Conservation (phyloP, 2,888 invertebrate species). For the Aproaerema taeniolella region DNA sequence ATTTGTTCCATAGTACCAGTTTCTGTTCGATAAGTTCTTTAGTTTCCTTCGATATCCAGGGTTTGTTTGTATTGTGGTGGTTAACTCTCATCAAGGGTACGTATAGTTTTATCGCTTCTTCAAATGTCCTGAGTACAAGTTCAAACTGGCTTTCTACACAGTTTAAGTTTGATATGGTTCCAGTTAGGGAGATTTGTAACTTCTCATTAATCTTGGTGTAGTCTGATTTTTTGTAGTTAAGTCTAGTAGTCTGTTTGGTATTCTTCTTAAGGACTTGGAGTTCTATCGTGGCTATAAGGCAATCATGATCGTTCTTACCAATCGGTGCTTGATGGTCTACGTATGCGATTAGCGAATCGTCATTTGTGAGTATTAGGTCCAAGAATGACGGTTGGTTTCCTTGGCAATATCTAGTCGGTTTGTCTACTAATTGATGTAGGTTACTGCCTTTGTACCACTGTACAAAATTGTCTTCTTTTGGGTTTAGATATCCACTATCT, state of each 20-base stretch:
- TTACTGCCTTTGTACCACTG: not conserved
- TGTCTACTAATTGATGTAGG: conserved; percentile 3
- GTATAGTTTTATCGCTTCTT: too few species aligned
- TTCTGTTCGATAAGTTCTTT: too few species aligned
- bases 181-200: not conserved
- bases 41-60: too few species aligned
- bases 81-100: too few species aligned
- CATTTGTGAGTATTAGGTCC: conserved; percentile 7
- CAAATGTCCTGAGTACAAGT: too few species aligned
- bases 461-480: not conserved
- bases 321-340: not conserved
- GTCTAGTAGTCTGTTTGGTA: not conserved
- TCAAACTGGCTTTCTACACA: not conserved
- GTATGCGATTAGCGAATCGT: conserved; percentile 1
- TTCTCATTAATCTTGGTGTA: too few species aligned
- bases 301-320: not conserved
- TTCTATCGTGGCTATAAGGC: not conserved
- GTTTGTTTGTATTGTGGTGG: too few species aligned
- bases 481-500: not conserved
- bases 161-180: not conserved
- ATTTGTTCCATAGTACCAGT: too few species aligned
- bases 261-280: not conserved
- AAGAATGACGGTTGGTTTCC: conserved; percentile 5
- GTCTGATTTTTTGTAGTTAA: too few species aligned
- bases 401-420: conserved; percentile 3